Percentiles rank a stretch among this genome's conserved stretches.
Conservation (phyloP, 2,113 vertebrate genomes). For the Coptodon rendalli region DNA sequence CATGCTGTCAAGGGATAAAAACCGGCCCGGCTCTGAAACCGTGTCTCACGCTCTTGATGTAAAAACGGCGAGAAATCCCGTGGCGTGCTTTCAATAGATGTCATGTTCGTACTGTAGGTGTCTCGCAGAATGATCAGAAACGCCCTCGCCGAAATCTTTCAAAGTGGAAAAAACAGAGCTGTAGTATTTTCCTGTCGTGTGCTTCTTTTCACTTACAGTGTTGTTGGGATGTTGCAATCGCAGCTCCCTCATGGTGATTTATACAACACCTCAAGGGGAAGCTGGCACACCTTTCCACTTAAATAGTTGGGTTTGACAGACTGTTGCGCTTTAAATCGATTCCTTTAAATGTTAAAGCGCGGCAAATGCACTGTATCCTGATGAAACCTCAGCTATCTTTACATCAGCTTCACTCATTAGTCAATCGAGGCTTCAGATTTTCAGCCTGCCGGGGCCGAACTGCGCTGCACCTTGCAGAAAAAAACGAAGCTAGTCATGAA, state of each 20-base stretch:
- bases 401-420: neutral
- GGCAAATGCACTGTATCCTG: neutral
- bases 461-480: neutral
- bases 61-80: neutral
- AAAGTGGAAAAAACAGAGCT: neutral
- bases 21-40: neutral
- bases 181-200: neutral
- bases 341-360: neutral
- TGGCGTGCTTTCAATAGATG: neutral
- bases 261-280: neutral
- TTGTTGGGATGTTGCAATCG: neutral
- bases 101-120: neutral
- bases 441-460: neutral
- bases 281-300: neutral
- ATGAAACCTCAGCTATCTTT: conserved; percentile 1
- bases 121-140: neutral
- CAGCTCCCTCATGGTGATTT: neutral
- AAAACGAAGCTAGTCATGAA: conserved; percentile 29
- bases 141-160: neutral
- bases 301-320: neutral
- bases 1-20: neutral
- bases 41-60: neutral
- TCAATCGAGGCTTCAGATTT: neutral
- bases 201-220: neutral
- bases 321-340: neutral